phyloP scores from a whole-genome alignment of 2,113 vertebrate species.

The Brienomyrus longianalis region DNA sequence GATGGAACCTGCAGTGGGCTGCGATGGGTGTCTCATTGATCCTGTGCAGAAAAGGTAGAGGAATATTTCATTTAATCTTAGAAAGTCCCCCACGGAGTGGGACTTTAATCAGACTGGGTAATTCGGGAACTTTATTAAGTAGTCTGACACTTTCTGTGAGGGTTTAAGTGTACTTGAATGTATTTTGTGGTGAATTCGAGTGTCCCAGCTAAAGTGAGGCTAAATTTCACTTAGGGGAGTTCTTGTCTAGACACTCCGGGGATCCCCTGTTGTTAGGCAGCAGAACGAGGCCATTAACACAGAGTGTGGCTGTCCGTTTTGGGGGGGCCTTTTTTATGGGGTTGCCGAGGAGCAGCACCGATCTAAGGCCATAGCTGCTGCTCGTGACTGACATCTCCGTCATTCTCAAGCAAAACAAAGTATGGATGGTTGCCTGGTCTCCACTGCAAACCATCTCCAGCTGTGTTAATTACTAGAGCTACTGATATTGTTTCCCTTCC shows the following conservation, averaged over 20 bases:
- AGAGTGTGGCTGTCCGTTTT: background rate
- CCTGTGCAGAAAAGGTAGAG: background rate
- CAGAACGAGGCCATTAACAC: background rate
- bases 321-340: background rate
- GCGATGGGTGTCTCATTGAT: background rate
- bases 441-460: background rate
- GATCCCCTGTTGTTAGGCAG: background rate
- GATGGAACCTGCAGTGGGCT: background rate
- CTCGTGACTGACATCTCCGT: background rate
- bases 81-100: background rate
- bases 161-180: background rate
- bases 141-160: background rate
- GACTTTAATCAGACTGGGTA: background rate
- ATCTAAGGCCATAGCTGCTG: background rate
- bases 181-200: background rate
- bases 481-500: background rate
- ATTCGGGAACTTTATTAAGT: background rate
- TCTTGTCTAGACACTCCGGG: background rate
- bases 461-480: background rate
- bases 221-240: background rate
- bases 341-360: background rate
- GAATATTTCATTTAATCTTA: background rate
- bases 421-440: background rate
- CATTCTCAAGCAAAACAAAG: background rate
- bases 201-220: background rate